These are phyloP conservation scores for Lasioglossum oenotherae DNA, from an alignment of 2,888 invertebrate species.

Conservation along the genomic window DNA sequence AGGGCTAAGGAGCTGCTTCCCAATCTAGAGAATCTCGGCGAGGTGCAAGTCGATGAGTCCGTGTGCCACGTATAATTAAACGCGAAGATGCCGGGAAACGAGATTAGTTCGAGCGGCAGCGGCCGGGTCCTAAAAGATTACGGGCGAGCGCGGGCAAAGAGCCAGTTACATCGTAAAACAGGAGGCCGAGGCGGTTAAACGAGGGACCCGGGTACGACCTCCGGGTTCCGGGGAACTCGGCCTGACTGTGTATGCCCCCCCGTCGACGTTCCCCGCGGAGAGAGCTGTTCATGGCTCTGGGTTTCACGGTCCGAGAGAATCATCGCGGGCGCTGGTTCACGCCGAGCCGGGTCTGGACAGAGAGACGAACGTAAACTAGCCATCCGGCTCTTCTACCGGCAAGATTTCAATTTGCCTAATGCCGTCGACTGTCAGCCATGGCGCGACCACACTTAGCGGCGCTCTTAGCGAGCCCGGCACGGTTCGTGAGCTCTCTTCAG, in stretches of 20 bases:
- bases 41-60: neutral
- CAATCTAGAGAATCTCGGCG: neutral
- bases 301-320: slow-evolving; percentile 53
- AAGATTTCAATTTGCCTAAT: slow-evolving; percentile 69
- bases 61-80: slow-evolving; percentile 24
- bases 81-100: slow-evolving; percentile 30
- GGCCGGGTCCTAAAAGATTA: slow-evolving; percentile 48
- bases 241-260: slow-evolving; percentile 10
- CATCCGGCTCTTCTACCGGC: slow-evolving; percentile 30
- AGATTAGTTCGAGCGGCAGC: slow-evolving; percentile 49
- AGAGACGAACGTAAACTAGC: slow-evolving; percentile 36
- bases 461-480: slow-evolving; percentile 41
- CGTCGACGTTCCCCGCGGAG: slow-evolving; percentile 11
- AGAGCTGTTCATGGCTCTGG: slow-evolving; percentile 7
- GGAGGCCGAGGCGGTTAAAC: slow-evolving; percentile 44
- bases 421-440: slow-evolving; percentile 54
- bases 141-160: slow-evolving; percentile 44
- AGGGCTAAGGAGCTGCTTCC: neutral
- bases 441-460: slow-evolving; percentile 56
- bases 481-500: slow-evolving; percentile 20
- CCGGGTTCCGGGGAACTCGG: slow-evolving; percentile 29
- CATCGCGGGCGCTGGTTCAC: slow-evolving; percentile 41
- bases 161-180: slow-evolving; percentile 52
- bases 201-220: slow-evolving; percentile 20
- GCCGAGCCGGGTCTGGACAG: slow-evolving; percentile 25